Conservation (phyloP, 2,888 invertebrate genomes). For the Antheraea yamamai region DNA sequence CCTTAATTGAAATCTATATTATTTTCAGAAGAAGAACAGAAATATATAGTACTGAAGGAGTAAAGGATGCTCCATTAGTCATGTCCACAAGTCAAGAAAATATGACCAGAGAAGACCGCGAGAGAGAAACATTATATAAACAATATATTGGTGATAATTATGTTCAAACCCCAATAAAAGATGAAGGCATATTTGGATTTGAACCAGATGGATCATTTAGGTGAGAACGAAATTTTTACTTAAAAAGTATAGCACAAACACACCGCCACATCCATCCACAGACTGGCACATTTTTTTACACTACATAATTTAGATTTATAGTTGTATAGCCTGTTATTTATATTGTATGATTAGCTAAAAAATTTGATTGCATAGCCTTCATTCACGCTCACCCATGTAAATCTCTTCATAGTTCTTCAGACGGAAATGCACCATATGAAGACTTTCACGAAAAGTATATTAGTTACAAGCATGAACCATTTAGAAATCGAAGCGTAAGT, state of each 20-base stretch:
- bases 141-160: conserved; percentile 76
- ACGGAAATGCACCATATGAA: conserved; percentile 83
- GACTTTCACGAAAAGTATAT: conserved; percentile 92
- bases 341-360: conserved; percentile 29
- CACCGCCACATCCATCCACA: conserved; percentile 11
- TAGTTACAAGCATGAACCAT: conserved; percentile 86
- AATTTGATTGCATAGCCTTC: conserved; percentile 53
- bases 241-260: conserved; percentile 23
- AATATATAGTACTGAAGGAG: conserved; percentile 71
- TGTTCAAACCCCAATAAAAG: conserved; percentile 81
- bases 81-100: conserved; percentile 85
- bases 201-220: conserved; percentile 79
- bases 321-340: conserved; percentile 22
- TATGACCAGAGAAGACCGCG: conserved; percentile 77
- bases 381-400: conserved; percentile 66
- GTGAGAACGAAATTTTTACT: conserved; percentile 43
- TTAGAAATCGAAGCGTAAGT: conserved; percentile 88
- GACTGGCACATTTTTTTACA: conserved; percentile 24
- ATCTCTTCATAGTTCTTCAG: conserved; percentile 82
- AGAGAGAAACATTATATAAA: conserved; percentile 69
- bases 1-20: conserved; percentile 3
- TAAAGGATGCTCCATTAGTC: conserved; percentile 74
- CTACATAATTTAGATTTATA: conserved; percentile 28
- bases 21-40: conserved; percentile 72
- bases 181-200: conserved; percentile 82